Evolutionary conservation across 1,140 invertebrate genomes (phyloP), one percentile per base, ranked within the genome.

Genomic region (Listronotus bonariensis): DNA sequence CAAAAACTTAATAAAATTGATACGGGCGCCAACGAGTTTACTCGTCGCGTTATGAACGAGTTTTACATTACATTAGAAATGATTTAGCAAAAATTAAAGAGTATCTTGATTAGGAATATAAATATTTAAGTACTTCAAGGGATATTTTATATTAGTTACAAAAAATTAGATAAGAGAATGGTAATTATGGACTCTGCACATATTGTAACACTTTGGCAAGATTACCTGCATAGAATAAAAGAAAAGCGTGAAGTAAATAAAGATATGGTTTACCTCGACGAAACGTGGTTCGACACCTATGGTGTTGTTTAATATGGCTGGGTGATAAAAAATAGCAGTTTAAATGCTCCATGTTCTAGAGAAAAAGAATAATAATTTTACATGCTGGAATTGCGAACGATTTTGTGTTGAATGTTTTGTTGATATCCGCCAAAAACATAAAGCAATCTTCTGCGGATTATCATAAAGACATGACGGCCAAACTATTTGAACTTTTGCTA

Each of bases 311-410:
- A 40, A 41, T 51, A 59, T 41, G 63, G 55, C 6, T 43, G 31
- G 17, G 38, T 20, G 20, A 40, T 8, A n/a, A 31, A 15, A 41
- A 58, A 58, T 51, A 59, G 34, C 34, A 32, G 15, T 41, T 40
- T 65, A 51, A 46, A 58, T 17, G 55, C 32, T 46, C 54, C 62
- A 17, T 48, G 20, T 32, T 49, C 52, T 15, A 74, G 69, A 65
- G 71, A 65, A 53, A 65, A 31, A 54, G 68, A 10, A 45, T 73
- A 8, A 61, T 75, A 15, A 72, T 76, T 40, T 56, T 74, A 12
- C 74, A 74, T 53, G 71, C 68, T 18, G 72, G 71, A 12, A 42
- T 34, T 38, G 65, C 63, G 45, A 43, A 55, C 31, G 71, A 68
- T 7, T 73, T 71, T 55, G 18, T 73, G 10, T 62, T 57, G 42